Evolutionary conservation across 53 echinoderm and acorn worm species (phyloP).

Genomic region (Henricia sp.): DNA sequence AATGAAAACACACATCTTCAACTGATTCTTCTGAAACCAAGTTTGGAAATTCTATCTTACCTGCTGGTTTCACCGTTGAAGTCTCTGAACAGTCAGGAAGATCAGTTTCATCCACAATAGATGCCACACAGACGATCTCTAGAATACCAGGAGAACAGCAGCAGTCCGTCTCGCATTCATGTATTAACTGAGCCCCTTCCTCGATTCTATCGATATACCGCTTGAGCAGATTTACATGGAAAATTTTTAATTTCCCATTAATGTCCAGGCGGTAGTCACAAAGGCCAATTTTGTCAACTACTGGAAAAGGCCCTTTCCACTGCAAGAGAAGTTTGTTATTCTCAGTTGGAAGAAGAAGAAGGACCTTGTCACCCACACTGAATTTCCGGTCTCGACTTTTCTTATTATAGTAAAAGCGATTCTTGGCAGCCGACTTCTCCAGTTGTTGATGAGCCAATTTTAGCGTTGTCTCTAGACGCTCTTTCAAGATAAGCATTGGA

Average conservation of each 20-base stretch:
- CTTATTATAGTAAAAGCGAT: slow-evolving; percentile 50
- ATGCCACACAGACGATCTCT: not conserved
- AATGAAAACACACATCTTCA: not conserved
- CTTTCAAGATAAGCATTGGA: slow-evolving; percentile 56
- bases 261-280: slow-evolving; percentile 60
- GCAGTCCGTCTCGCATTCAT: not conserved
- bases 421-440: not conserved
- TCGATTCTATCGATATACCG: slow-evolving; percentile 43
- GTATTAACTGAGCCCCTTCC: not conserved
- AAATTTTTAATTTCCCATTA: slow-evolving; percentile 43
- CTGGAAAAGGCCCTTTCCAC: slow-evolving; percentile 71
- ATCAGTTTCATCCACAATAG: slow-evolving; percentile 11
- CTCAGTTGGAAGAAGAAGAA: slow-evolving; percentile 59
- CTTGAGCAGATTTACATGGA: slow-evolving; percentile 61
- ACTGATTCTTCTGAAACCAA: slow-evolving; percentile 5
- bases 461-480: slow-evolving; percentile 58
- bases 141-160: not conserved
- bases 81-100: not conserved
- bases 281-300: slow-evolving; percentile 27
- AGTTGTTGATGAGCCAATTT: slow-evolving; percentile 34
- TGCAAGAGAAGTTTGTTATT: slow-evolving; percentile 58
- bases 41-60: not conserved
- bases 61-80: not conserved
- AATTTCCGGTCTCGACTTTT: slow-evolving; percentile 41
- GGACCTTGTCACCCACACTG: slow-evolving; percentile 47